Evolutionary conservation across 2,113 vertebrate species (phyloP).

Genomic region (Mionectes macconnelli): DNA sequence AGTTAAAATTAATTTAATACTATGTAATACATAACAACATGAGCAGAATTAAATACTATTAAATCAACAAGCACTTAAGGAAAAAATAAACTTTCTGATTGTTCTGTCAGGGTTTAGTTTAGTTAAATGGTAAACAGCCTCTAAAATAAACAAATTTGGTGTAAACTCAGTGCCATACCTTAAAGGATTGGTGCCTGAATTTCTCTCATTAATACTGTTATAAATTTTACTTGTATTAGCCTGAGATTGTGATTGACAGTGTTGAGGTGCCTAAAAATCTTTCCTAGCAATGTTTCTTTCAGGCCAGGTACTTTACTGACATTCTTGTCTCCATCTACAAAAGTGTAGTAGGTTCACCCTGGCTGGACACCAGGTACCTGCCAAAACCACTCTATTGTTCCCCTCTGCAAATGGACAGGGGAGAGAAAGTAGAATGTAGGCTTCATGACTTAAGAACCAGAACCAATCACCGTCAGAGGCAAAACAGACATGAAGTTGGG

Average conservation of each 20-base stretch:
- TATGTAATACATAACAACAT: not conserved
- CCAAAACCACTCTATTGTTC: not conserved
- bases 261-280: not conserved
- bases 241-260: not conserved
- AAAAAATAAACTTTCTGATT: not conserved
- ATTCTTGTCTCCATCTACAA: not conserved
- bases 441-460: not conserved
- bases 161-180: not conserved
- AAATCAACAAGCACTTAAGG: not conserved
- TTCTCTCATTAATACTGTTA: not conserved
- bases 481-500: not conserved
- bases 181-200: not conserved
- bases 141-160: not conserved
- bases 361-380: not conserved
- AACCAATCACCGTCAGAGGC: not conserved
- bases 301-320: not conserved
- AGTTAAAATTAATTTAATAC: not conserved
- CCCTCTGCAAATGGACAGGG: not conserved
- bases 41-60: not conserved
- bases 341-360: not conserved
- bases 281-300: not conserved
- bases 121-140: not conserved
- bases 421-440: not conserved
- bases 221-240: not conserved
- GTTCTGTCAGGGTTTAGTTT: not conserved